phyloP scores from a whole-genome alignment of 1,140 invertebrate genomes.

The Acyrthosiphon pisum region DNA sequence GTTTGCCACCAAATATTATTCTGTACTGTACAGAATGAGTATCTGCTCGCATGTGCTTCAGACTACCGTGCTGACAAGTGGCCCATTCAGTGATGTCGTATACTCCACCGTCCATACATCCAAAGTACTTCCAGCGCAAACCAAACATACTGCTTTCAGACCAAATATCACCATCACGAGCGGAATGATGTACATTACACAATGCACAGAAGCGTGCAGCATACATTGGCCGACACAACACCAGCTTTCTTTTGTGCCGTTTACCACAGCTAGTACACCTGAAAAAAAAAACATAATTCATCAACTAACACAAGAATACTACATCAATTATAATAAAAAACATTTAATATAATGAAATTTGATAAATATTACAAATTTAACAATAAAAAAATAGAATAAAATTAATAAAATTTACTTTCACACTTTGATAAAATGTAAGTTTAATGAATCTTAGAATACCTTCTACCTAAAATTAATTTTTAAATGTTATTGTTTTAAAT shows the following conservation, averaged over 20 bases:
- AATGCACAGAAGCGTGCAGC: constrained; percentile 87
- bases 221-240: constrained; percentile 84
- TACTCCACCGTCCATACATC: constrained; percentile 93
- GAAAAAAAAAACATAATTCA: constrained; percentile 36
- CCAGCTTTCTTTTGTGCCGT: constrained; percentile 83
- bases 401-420: not conserved
- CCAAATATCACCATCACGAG: constrained; percentile 95
- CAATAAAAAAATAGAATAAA: not conserved
- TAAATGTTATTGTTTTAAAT: not conserved
- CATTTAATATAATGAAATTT: not conserved
- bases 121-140: constrained; percentile 90
- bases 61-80: constrained; percentile 84
- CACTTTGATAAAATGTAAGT: not conserved
- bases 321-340: no score
- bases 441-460: not conserved
- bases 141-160: constrained; percentile 88
- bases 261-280: constrained; percentile 89
- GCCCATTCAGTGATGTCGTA: constrained; percentile 97
- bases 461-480: not conserved
- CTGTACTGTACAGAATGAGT: constrained; percentile 91
- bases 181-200: constrained; percentile 89
- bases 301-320: not conserved
- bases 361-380: no score
- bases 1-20: constrained; percentile 76
- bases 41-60: constrained; percentile 82